A percentile compares a stretch with the other conserved stretches of the same genome.
These are phyloP conservation scores for Agonopterix subpropinquella DNA, from an alignment of 2,888 invertebrate genomes.

Conservation along the genomic window DNA sequence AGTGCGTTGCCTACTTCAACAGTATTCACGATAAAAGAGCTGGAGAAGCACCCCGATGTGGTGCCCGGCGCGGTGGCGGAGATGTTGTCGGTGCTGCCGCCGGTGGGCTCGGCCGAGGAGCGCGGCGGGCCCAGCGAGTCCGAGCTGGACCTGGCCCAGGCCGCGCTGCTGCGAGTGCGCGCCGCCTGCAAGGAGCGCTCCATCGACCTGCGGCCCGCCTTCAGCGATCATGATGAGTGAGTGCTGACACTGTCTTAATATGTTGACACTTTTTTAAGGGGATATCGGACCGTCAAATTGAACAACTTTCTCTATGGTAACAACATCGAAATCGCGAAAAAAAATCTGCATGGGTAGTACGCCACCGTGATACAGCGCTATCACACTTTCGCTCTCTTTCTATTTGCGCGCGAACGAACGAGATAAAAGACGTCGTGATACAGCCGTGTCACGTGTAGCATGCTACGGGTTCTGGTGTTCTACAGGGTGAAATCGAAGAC, in stretches of 20 bases:
- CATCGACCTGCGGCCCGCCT: slow-evolving; percentile 80
- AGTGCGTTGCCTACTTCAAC: not conserved
- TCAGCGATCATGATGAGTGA: slow-evolving; percentile 83
- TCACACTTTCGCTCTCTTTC: too few relatives aligned
- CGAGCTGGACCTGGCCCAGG: slow-evolving; percentile 74
- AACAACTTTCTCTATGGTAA: too few relatives aligned
- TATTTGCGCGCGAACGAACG: too few relatives aligned
- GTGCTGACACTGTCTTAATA: slow-evolving; percentile 12
- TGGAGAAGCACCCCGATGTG: slow-evolving; percentile 81
- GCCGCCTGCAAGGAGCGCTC: slow-evolving; percentile 77
- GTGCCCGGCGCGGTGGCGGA: slow-evolving; percentile 30
- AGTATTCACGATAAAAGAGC: slow-evolving; percentile 80
- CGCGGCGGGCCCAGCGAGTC: slow-evolving; percentile 25
- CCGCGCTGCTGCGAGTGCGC: slow-evolving; percentile 78
- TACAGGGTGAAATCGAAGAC: too few relatives aligned
- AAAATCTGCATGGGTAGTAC: too few relatives aligned
- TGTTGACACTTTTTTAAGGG: not conserved
- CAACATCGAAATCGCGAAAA: too few relatives aligned
- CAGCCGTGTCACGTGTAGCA: too few relatives aligned
- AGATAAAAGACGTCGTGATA: too few relatives aligned
- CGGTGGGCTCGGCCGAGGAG: slow-evolving; percentile 46
- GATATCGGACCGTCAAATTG: too few relatives aligned
- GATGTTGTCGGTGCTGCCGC: slow-evolving; percentile 69
- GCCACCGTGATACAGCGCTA: too few relatives aligned
- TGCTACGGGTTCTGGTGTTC: too few relatives aligned